A percentile compares a stretch with the other conserved stretches of the same genome.
Evolutionary conservation across 2,888 invertebrate genomes (phyloP).

Genomic region (Quadroppia sp.): DNA sequence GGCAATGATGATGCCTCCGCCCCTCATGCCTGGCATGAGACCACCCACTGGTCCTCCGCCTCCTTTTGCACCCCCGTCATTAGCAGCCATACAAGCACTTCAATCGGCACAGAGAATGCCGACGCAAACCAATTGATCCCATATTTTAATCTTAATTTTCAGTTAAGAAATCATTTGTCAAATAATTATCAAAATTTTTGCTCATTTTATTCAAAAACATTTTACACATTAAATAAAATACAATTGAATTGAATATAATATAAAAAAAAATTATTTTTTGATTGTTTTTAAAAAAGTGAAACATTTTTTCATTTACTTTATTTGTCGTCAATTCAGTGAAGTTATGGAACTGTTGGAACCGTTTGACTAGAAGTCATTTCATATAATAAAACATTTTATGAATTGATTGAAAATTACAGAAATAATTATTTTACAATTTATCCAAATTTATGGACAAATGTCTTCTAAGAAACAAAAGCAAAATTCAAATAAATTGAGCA

Average conservation of each 20-base stretch:
- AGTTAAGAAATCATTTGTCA: neutral
- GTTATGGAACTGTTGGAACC: too few relatives aligned
- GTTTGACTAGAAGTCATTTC: too few relatives aligned
- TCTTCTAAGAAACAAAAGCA: neutral
- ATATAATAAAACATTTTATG: too few relatives aligned
- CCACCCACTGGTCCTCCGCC: constrained; percentile 12
- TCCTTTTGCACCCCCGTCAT: constrained; percentile 27
- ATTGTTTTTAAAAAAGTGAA: neutral
- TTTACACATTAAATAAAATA: too few relatives aligned
- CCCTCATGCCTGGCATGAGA: constrained; percentile 23
- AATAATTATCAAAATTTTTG: neutral
- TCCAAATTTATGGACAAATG: too few relatives aligned
- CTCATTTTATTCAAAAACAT: neutral
- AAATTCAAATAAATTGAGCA: constrained; percentile 29
- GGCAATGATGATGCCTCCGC: constrained; percentile 14
- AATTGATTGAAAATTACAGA: too few relatives aligned
- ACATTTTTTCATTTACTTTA: too few relatives aligned
- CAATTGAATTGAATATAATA: too few relatives aligned
- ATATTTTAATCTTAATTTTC: neutral
- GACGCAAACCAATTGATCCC: neutral
- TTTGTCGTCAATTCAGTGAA: too few relatives aligned
- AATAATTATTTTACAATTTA: neutral
- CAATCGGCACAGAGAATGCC: neutral
- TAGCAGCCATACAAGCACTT: neutral
- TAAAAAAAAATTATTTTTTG: too few relatives aligned